Percentiles rank a stretch among this genome's conserved stretches.
Conservation (phyloP, 2,797 vertebrate genomes). For the Paratrypauchen microcephalus region DNA sequence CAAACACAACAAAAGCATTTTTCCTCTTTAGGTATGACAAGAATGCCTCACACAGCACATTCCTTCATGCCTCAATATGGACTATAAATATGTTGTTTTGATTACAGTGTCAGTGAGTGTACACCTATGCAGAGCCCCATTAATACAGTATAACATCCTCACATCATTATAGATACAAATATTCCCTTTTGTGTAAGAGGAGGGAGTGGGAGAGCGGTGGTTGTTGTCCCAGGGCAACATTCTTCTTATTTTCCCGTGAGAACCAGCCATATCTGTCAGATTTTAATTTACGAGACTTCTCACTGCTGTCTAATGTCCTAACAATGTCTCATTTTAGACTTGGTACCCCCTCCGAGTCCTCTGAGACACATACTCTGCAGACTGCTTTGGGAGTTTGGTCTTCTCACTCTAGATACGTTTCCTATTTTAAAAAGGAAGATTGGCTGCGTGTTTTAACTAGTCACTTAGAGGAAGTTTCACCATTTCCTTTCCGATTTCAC, state of each 20-base stretch:
- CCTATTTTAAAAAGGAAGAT: not conserved
- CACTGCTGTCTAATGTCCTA: not conserved
- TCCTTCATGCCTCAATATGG: conserved; percentile 39
- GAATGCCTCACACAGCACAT: conserved; percentile 74
- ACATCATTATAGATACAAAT: conserved; percentile 3
- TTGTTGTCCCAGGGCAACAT: conserved; percentile 22
- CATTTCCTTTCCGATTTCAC: not conserved
- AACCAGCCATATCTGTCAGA: conserved; percentile 33
- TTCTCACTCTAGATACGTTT: not conserved
- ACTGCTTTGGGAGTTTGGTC: not conserved
- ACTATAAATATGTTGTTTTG: conserved; percentile 9
- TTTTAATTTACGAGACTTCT: conserved; percentile 15
- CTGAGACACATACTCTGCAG: not conserved
- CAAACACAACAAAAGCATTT: conserved; percentile 65
- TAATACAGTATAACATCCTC: not conserved
- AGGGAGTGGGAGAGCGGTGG: conserved; percentile 21
- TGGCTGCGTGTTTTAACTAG: not conserved
- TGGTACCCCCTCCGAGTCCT: not conserved
- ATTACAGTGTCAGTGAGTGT: not conserved
- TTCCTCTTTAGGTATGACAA: conserved; percentile 67
- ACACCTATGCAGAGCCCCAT: not conserved
- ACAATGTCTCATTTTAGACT: not conserved
- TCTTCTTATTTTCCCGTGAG: conserved; percentile 55
- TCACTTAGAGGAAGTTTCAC: not conserved
- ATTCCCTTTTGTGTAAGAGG: conserved; percentile 39